Conservation (phyloP, 2,797 vertebrate species). For the Eurystomus glaucurus region DNA sequence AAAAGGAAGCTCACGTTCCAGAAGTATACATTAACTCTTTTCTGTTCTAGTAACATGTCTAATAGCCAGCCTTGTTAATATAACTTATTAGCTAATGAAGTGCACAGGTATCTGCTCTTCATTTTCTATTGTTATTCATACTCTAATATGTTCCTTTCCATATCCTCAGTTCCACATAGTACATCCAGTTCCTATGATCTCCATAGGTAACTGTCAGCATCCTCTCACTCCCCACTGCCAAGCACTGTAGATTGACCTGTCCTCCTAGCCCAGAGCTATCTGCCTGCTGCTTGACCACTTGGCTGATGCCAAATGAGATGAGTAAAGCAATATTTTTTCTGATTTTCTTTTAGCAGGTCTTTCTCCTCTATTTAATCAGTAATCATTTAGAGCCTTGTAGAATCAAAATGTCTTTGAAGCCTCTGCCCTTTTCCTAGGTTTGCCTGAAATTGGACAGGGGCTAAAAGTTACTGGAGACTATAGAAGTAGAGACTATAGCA, state of each 20-base stretch:
- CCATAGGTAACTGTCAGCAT: rapidly evolving
- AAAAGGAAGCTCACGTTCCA: background rate
- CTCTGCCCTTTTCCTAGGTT: background rate
- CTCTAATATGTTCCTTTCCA: background rate
- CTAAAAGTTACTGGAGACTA: background rate
- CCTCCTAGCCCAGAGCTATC: background rate
- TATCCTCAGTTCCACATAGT: background rate
- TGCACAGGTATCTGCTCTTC: background rate
- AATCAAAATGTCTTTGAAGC: background rate
- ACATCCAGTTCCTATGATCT: background rate
- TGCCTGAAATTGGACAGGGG: background rate
- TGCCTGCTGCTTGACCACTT: background rate
- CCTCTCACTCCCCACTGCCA: background rate
- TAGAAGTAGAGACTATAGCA: background rate
- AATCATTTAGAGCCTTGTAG: background rate
- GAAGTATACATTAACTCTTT: background rate
- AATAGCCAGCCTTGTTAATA: background rate
- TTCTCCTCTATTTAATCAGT: background rate
- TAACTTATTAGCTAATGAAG: background rate
- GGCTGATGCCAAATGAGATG: background rate
- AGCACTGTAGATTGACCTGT: background rate
- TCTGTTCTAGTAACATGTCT: background rate
- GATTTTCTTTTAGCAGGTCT: background rate
- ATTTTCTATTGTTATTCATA: background rate
- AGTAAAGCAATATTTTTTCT: background rate